Base-by-base conservation (phyloP, 2,113 vertebrate genomes). In the Thamnaconus septentrionalis region DNA sequence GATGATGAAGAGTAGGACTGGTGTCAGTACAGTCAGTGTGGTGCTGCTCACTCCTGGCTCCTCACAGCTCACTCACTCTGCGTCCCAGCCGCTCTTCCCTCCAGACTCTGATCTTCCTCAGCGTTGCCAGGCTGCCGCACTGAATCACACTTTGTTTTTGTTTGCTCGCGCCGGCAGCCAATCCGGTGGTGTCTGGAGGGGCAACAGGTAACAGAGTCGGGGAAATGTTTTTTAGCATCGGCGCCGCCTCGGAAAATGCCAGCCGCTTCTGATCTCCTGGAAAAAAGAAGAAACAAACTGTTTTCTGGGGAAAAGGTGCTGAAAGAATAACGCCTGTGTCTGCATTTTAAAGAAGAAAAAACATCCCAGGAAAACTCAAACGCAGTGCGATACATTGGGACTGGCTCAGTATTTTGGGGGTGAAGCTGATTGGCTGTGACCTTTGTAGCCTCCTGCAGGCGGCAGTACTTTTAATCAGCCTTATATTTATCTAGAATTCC, bases 141-240 rank as follows among this genome's bases (percentile, higher is more conserved):
- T 74, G 73, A 77, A 84, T 84, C 71, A 78, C 54, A 62, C 63
- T 69, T 76, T 80, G 70, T 80, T 71, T 75, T 75, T 58, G 57
- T 75, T 74, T 61, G 59, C 73, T 57, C 41, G 5, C 18, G 66
- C 44, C 18, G 53, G 69, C 69, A 47, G 18, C 18, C 18, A 31
- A 31, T 31, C 18, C 63, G 51, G 66, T 74, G 56, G 79, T 78
- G 78, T 69, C 58, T 44, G 69, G 5, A 4, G 59, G 64, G 69
- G 42, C 60, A 60, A 55, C 78, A 79, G 75, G 73, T 81, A 59
- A 62, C 18, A 44, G 18, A 55, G 58, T 42, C 41, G 41, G 40
- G 59, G 47, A 58, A 69, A 61, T 53, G 59, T 64, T 56, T 60
- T 31, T 31, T 40, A 47, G 55, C 50, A 48, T 44, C 8, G 56